phyloP scores from a whole-genome alignment of 2,888 invertebrate genomes.

The Standfussiana lucernea region DNA sequence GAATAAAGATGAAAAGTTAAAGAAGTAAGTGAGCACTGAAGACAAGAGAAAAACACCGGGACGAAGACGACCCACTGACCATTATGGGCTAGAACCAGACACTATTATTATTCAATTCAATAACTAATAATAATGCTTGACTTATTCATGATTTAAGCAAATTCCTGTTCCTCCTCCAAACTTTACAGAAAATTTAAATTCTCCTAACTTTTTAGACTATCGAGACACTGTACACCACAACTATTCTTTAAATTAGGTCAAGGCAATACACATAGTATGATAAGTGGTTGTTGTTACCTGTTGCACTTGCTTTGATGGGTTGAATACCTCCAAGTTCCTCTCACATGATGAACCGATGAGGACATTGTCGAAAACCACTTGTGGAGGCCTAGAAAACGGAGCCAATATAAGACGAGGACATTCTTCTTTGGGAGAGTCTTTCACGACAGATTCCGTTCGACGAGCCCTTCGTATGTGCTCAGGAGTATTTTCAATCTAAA shows the following conservation, averaged over 20 bases:
- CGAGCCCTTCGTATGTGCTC: conserved; percentile 83
- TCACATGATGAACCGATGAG: conserved; percentile 90
- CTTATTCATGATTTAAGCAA: background rate
- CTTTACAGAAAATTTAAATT: background rate
- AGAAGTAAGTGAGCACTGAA: background rate
- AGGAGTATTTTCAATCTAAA: conserved; percentile 88
- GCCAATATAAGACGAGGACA: conserved; percentile 90
- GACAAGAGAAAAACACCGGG: background rate
- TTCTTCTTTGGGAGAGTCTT: conserved; percentile 84
- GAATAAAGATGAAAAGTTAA: background rate
- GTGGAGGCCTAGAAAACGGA: conserved; percentile 92
- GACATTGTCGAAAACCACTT: conserved; percentile 93
- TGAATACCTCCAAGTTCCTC: conserved; percentile 90
- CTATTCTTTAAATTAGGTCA: background rate
- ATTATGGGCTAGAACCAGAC: background rate
- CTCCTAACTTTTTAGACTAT: too few relatives aligned
- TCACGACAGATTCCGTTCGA: conserved; percentile 77
- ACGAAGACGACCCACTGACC: too few relatives aligned
- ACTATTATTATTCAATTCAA: background rate
- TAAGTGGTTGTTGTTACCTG: conserved; percentile 74
- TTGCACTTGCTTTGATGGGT: conserved; percentile 88
- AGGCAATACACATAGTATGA: background rate
- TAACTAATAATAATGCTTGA: background rate
- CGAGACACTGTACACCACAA: too few relatives aligned
- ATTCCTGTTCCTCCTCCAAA: background rate